A percentile compares a stretch with the other conserved stretches of the same genome.
Conservation (phyloP, 2,888 invertebrate species). For the Mesorhabditis sp. region DNA sequence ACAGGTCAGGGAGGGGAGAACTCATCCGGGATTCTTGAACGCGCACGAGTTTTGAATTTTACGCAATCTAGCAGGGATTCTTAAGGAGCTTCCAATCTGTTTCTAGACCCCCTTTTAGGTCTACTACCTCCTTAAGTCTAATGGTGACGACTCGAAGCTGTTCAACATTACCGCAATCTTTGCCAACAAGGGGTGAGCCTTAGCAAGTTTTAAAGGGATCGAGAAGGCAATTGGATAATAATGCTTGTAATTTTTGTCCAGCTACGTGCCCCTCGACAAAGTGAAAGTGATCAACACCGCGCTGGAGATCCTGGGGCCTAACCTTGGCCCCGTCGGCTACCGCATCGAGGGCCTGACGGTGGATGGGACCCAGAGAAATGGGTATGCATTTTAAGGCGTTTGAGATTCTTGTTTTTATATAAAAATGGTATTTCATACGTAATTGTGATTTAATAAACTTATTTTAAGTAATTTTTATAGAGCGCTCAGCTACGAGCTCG, state of each 20-base stretch:
- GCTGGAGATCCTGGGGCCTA: neutral
- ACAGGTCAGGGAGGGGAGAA: neutral
- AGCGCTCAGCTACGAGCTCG: neutral
- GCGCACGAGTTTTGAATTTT: too few species aligned
- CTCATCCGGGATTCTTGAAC: too few species aligned
- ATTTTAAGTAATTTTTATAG: neutral
- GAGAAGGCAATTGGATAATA: neutral
- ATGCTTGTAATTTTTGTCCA: neutral
- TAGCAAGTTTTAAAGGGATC: neutral
- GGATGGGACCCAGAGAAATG: conserved; percentile 1
- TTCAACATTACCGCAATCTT: neutral
- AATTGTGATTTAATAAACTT: too few species aligned
- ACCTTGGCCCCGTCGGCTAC: neutral
- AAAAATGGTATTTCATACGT: too few species aligned
- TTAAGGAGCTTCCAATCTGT: too few species aligned
- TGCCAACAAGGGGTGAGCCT: conserved; percentile 1
- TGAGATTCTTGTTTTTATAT: neutral
- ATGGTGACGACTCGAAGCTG: neutral
- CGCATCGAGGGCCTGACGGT: neutral
- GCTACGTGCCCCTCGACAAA: neutral
- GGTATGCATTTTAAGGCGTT: neutral
- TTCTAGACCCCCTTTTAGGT: neutral
- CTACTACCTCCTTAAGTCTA: neutral
- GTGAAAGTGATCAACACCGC: neutral
- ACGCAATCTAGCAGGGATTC: too few species aligned